Percentiles rank a stretch among this genome's conserved stretches.
phyloP scores from a whole-genome alignment of 2,113 vertebrate species.

The Sorex fumeus region DNA sequence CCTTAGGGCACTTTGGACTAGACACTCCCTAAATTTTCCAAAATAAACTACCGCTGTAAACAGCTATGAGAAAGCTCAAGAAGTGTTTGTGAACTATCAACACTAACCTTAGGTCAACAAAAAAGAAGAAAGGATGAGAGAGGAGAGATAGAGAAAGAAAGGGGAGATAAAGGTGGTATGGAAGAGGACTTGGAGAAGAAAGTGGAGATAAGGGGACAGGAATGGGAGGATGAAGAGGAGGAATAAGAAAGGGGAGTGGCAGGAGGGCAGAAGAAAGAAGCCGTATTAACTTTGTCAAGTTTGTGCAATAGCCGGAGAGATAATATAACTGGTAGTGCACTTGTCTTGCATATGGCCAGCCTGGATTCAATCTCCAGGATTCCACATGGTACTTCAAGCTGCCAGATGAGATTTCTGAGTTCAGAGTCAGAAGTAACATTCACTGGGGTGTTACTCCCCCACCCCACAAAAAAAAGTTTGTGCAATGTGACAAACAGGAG shows the following conservation, averaged over 20 bases:
- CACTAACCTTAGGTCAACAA: background rate
- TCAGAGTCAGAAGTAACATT: too few relatives aligned
- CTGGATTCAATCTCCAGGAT: too few relatives aligned
- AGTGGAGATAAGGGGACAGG: background rate
- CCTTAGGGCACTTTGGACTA: background rate
- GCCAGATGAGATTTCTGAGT: too few relatives aligned
- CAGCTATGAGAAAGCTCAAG: background rate
- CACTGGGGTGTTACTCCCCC: too few relatives aligned
- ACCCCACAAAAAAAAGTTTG: too few relatives aligned
- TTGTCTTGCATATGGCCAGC: too few relatives aligned
- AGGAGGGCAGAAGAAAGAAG: background rate
- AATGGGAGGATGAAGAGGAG: background rate
- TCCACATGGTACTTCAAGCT: too few relatives aligned
- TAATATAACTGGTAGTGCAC: too few relatives aligned
- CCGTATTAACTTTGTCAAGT: background rate
- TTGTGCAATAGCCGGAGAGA: background rate
- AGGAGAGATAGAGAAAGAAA: accelerated
- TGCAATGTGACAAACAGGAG: background rate
- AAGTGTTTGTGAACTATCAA: background rate
- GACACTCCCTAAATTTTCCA: background rate
- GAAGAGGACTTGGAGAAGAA: background rate
- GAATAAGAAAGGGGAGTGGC: too few relatives aligned
- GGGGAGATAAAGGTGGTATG: too few relatives aligned
- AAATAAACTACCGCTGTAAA: background rate
- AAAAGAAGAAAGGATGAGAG: background rate